Evolutionary conservation across 2,797 vertebrate genomes (phyloP), one percentile per base, ranked within the genome.

Genomic region (Sebastes hubbsi): DNA sequence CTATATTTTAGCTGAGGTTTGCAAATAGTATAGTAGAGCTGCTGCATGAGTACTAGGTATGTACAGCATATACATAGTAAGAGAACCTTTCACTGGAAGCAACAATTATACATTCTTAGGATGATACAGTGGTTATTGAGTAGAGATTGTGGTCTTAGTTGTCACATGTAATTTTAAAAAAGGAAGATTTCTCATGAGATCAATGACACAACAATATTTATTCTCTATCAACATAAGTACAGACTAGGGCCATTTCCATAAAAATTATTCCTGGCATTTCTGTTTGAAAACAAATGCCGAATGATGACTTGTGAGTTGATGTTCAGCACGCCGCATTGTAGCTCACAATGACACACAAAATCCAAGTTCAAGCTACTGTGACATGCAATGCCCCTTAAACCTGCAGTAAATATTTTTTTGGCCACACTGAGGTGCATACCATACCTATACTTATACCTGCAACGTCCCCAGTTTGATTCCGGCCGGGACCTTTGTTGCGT

Each of bases 1-100:
- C 34, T 11, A 7, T 20, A 20, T 75, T 81, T 77, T 78, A 62
- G 59, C 71, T 68, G 34, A 77, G 27, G 20, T 65, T 25, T 75
- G 46, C 38, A 75, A n/a, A 52, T 30, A 20, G 30, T 72, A 5
- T 2, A 12, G 16, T n/a, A 30, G 16, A 56, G 58, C 66, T 49
- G 30, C 54, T 20, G 52, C 27, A 36, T 54, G 64, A 71, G 64
- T 5, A 22, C 20, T 27, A 5, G 13, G 22, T 27, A 3, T 20
- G 27, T 62, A n/a, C 42, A 59, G 32, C 9, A 30, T 16, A 34
- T 34, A 34, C 32, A 34, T 30, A 11, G 55, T 36, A 7, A 42
- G 12, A 29, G 29, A 30, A 16, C 38, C 49, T 61, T 25, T 36
- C 6, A 22, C 6, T 72, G 13, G 8, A 32, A 25, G 72, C 18